Evolutionary conservation across 2,113 vertebrate species (phyloP).

Genomic region (Chamaetylas fuelleborni): DNA sequence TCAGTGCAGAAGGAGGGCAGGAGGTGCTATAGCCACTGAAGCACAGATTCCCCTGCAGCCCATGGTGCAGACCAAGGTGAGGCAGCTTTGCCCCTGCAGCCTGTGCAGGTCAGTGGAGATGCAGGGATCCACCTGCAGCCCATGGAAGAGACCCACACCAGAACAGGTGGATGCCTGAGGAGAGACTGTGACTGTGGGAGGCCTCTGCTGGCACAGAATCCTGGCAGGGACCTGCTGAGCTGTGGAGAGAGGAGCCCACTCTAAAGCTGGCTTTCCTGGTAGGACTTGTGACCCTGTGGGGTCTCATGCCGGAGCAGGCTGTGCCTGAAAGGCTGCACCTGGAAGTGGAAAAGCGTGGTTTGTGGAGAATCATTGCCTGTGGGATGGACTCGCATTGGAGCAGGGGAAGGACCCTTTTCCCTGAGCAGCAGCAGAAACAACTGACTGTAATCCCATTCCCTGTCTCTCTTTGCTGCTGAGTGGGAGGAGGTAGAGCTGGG

Average conservation of each 20-base stretch:
- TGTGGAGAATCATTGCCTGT: accelerated
- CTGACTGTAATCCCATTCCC: background rate
- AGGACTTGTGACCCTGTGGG: background rate
- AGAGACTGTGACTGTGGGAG: background rate
- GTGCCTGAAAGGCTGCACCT: background rate
- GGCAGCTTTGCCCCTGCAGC: background rate
- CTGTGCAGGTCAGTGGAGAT: accelerated
- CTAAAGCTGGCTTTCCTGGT: accelerated
- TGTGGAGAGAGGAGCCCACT: too few relatives aligned
- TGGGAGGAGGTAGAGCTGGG: background rate
- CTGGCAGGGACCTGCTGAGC: background rate
- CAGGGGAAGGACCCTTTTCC: background rate
- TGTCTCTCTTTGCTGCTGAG: background rate
- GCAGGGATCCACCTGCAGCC: background rate
- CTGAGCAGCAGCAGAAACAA: background rate
- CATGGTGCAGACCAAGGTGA: accelerated
- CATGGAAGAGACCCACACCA: accelerated
- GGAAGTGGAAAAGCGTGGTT: background rate
- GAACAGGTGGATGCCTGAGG: background rate
- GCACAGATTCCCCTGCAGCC: background rate
- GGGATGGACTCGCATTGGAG: background rate
- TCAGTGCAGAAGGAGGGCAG: background rate
- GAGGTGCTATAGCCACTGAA: background rate
- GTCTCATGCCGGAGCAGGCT: background rate
- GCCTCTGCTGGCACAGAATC: background rate